Evolutionary conservation across 2,888 invertebrate genomes (phyloP), one percentile per base, ranked within the genome.

Genomic region (Chrysotoxum bicinctum): DNA sequence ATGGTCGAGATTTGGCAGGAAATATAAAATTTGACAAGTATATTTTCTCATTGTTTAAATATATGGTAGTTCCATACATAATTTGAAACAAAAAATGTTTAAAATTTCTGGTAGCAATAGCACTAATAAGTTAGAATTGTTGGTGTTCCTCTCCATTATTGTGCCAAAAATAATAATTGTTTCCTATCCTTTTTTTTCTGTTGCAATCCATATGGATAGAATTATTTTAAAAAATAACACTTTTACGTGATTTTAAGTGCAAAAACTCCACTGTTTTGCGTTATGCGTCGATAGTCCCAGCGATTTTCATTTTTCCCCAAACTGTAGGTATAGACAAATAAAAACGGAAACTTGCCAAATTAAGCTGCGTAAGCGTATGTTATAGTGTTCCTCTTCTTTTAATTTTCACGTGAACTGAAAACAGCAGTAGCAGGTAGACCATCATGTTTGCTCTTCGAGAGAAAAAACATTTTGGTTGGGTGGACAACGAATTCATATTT

Each of bases 371-470:
- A 69, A 69, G 69, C 58, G 40, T 73, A 45, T 56, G 6, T 37
- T n/a, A 7, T 9, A 10, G 2, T 48, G 6, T 32, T 14, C 35
- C 8, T 21, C 35, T 35, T 50, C 30, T 14, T 64, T 45, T 19
- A 14, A 6, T 64, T 45, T 45, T 64, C 64, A 83, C 69, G 79
- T 84, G 83, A 75, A 70, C 43, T 16, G 23, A 50, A 43, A 43
- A 56, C n/a, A 60, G 8, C 37, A 60, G 26, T 16, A 52, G 9
- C 64, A 32, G 9, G 30, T 21, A 62, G 60, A 68, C 54, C 43
- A 26, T 26, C n/a, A 56, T 64, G 35, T 45, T 45, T 45, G n/a
- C 35, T 79, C 60, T 79, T 62, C 23, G 37, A 62, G 19, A 54
- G 40, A 45, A 30, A 35, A 54, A 84, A 37, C 48, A 45, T 58